Evolutionary conservation across 2,888 invertebrate species (phyloP).

Genomic region (Dasypolia templi): DNA sequence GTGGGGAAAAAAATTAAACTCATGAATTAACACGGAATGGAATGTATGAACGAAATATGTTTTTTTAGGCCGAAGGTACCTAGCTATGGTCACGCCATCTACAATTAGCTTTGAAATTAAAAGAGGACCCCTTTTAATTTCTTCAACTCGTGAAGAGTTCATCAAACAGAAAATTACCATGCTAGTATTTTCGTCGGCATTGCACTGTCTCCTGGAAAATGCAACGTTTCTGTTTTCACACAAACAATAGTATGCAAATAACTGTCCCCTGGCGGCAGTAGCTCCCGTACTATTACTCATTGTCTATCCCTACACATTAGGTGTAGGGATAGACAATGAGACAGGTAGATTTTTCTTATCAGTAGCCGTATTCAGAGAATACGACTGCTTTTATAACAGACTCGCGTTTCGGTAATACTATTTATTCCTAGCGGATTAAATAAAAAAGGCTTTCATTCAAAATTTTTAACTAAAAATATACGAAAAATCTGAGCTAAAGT

Average conservation of each 20-base stretch:
- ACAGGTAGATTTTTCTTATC: conserved; percentile 46
- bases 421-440: not conserved
- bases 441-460: not conserved
- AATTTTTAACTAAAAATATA: not conserved
- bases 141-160: too few relatives aligned
- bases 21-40: too few relatives aligned
- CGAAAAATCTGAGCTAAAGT: not conserved
- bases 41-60: too few relatives aligned
- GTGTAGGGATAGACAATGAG: too few relatives aligned
- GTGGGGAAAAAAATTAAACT: too few relatives aligned
- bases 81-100: too few relatives aligned
- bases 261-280: conserved; percentile 30
- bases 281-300: too few relatives aligned
- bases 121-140: not conserved
- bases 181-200: not conserved
- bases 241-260: conserved; percentile 20
- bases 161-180: not conserved
- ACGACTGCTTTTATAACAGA: conserved; percentile 29
- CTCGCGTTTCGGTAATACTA: not conserved
- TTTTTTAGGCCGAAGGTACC: too few relatives aligned
- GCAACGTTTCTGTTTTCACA: not conserved
- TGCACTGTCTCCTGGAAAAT: not conserved
- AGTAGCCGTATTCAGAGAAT: conserved; percentile 18
- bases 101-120: too few relatives aligned
- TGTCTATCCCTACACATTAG: too few relatives aligned